These are phyloP conservation scores for Cathartes aura DNA, from an alignment of 2,113 vertebrate genomes.

Conservation along the genomic window DNA sequence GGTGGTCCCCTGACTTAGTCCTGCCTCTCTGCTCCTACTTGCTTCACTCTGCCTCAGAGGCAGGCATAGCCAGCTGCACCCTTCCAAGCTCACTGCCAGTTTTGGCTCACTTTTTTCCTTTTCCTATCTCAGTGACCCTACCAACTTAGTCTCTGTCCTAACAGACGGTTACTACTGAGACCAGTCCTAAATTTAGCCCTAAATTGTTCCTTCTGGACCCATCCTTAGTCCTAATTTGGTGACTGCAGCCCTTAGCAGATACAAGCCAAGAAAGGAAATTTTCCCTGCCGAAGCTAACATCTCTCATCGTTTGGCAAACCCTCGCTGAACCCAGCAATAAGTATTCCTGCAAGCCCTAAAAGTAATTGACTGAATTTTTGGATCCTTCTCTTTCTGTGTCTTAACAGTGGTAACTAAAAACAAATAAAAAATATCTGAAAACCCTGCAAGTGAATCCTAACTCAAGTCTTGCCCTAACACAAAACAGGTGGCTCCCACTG, in stretches of 20 bases:
- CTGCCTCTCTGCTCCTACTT: not conserved
- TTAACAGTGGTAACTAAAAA: constrained; percentile 56
- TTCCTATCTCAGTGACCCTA: not conserved
- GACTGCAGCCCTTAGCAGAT: not conserved
- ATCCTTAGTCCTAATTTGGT: constrained; percentile 40
- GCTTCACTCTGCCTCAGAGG: fast-evolving
- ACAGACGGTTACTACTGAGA: not conserved
- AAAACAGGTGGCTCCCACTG: not conserved
- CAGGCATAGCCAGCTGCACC: not conserved
- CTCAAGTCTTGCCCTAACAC: not conserved
- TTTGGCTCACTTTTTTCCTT: not conserved
- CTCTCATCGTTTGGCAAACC: constrained; percentile 10
- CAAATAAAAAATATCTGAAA: not conserved
- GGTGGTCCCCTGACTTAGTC: not conserved
- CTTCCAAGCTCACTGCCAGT: not conserved
- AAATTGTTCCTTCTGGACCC: not conserved
- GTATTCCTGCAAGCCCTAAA: not conserved
- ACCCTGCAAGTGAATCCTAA: not conserved
- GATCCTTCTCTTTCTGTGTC: constrained; percentile 10
- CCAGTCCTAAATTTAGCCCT: constrained; percentile 33
- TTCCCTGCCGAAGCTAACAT: not conserved
- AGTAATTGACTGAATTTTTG: constrained; percentile 17
- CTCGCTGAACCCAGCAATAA: not conserved
- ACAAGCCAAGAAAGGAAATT: constrained; percentile 53
- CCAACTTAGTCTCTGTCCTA: not conserved